Base-by-base conservation (phyloP, 23 tunicate species). In the Aplidium turbinatum region DNA sequence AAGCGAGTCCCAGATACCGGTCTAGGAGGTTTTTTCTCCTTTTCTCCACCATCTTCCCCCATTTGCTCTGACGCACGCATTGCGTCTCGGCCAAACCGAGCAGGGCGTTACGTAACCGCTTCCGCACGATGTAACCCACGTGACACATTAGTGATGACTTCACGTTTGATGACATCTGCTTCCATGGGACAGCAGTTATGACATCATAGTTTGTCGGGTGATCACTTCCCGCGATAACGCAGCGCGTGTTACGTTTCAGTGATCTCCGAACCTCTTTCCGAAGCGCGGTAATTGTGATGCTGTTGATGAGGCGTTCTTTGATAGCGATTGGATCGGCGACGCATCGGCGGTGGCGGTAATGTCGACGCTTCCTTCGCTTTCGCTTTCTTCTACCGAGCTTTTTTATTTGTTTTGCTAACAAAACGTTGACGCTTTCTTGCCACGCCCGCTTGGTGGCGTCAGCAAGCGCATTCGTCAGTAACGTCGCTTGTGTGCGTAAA, bases 391-490 rank as follows among this genome's bases (percentile, higher is more conserved):
- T 27, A n/a, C n/a, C n/a, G n/a, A n/a, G n/a, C n/a, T n/a, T n/a
- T n/a, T n/a, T n/a, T 30, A 66, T 36, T 66, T 50, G 75, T 18
- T 57, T 36, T 13, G 34, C 58, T 33, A 69, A 69, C 19, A 80
- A 27, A 24, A 34, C 20, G 24, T 80, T 51, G 0, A 80, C 36
- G 22, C 53, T 57, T 39, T 64, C 77, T 32, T 38, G 57, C 85
- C 85, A 80, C 35, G 65, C 85, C n/a, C 77, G 69, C 57, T 52
- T 56, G 22, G 85, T 34, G 9, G 85, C 77, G 1, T 4, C 38
- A 22, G 77, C 77, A 24, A 80, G 77, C 2, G 70, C 85, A 26
- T 68, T 69, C 3, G 58, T 80, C 2, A 80, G 27, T 18, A 80
- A 7, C 25, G 40, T 29, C 9, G 36, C 18, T 30, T 80, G 85